phyloP scores from a whole-genome alignment of 2,113 vertebrate genomes.

The Poeciliopsis turrubarensis region DNA sequence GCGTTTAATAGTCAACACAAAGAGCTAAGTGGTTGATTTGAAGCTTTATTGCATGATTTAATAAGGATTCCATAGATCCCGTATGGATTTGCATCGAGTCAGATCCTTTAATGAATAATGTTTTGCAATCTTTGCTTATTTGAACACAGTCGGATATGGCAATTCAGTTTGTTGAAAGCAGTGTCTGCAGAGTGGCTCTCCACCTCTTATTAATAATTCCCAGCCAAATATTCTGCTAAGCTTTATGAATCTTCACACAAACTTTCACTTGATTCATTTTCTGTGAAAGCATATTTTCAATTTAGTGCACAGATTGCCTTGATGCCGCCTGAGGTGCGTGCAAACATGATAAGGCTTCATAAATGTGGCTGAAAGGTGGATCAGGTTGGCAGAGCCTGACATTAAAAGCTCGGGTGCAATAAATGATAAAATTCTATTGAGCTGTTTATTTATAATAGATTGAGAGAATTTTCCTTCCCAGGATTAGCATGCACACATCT shows the following conservation, averaged over 20 bases:
- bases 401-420: constrained; percentile 32
- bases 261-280: constrained; percentile 50
- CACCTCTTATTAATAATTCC: constrained; percentile 43
- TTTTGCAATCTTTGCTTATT: constrained; percentile 40
- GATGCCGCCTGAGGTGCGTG: constrained; percentile 17
- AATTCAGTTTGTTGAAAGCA: background rate
- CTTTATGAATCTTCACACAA: constrained; percentile 40
- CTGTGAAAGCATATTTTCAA: constrained; percentile 42
- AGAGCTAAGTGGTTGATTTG: constrained; percentile 52
- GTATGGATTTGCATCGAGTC: constrained; percentile 43
- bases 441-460: constrained; percentile 42
- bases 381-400: constrained; percentile 31
- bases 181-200: constrained; percentile 30
- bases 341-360: constrained; percentile 23
- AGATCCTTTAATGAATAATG: constrained; percentile 40
- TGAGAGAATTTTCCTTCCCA: constrained; percentile 34
- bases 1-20: constrained; percentile 49
- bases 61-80: constrained; percentile 54
- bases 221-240: constrained; percentile 32
- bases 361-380: constrained; percentile 35
- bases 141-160: constrained; percentile 42
- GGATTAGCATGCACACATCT: constrained; percentile 49
- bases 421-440: constrained; percentile 41
- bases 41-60: constrained; percentile 51
- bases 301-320: constrained; percentile 41